Evolutionary conservation across 2,113 vertebrate species (phyloP), one percentile per base, ranked within the genome.

Genomic region (Synodontis membranacea): DNA sequence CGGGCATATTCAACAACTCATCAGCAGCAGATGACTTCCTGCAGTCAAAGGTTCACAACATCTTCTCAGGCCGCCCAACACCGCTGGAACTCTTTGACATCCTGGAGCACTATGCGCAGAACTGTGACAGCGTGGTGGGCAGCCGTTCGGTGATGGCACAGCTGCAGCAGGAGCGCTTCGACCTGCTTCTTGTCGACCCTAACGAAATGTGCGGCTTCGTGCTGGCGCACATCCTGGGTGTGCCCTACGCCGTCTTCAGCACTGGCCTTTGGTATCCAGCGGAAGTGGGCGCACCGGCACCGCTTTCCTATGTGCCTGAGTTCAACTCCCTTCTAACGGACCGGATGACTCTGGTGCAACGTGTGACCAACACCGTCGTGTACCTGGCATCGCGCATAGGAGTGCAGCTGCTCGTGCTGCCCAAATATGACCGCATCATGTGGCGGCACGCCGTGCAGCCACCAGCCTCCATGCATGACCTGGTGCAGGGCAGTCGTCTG

Each of bases 181-280:
- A 99, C 92, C 94, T 99, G 88, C 93, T 99, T 89, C 95, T 99
- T 44, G 98, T 99, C 80, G 98, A 99, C 93, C 97, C 98, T 11
- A 99, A 99, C 48, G 98, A 99, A 93, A 99, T 99, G 97, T 99
- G 98, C 89, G 98, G 98, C 88, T 99, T 99, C 93, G 96, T 99
- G 86, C 95, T 99, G 80, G 98, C 98, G 80, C 98, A 99, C 80
- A 96, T 99, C 68, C 90, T 99, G 85, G 96, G 96, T n/a, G 96
- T 98, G 86, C 95, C 96, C 88, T 99, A 99, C 0, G 97, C 98
- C 0, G 97, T 99, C 75, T 97, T 99, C 93, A 98, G 97, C 91
- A 99, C 98, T 0, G 98, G 98, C 62, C 96, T 99, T 84, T 99
- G 98, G 98, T 99, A 97, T 91, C 98, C 98, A 2, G 97, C 98